Conservation (phyloP, 2,888 invertebrate genomes). For the Aspidiotus rigidus region DNA sequence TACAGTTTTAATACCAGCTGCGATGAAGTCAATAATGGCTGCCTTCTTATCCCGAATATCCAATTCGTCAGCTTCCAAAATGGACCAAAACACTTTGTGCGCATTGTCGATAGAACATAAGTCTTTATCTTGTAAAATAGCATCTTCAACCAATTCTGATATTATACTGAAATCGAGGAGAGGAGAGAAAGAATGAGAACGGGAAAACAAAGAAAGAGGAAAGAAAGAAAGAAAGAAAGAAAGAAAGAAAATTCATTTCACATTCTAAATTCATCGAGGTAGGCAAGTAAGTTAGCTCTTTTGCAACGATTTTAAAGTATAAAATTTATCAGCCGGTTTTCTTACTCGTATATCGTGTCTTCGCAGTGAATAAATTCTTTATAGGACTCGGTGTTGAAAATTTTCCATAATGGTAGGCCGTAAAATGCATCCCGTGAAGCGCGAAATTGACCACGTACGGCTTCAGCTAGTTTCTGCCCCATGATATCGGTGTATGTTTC, state of each 20-base stretch:
- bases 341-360: slow-evolving; percentile 70
- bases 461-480: slow-evolving; percentile 57
- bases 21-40: slow-evolving; percentile 75
- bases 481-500: slow-evolving; percentile 47
- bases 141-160: slow-evolving; percentile 65
- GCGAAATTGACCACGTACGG: slow-evolving; percentile 61
- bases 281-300: neutral
- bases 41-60: slow-evolving; percentile 74
- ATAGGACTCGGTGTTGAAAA: slow-evolving; percentile 63
- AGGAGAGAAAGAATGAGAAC: slow-evolving; percentile 14
- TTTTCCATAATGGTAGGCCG: slow-evolving; percentile 73
- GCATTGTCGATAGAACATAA: slow-evolving; percentile 53
- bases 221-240: neutral
- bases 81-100: slow-evolving; percentile 64
- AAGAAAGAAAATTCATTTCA: no score
- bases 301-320: neutral
- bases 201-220: neutral
- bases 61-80: slow-evolving; percentile 59
- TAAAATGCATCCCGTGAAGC: slow-evolving; percentile 73
- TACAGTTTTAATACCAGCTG: slow-evolving; percentile 79
- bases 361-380: slow-evolving; percentile 61
- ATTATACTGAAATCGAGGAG: slow-evolving; percentile 52
- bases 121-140: slow-evolving; percentile 49
- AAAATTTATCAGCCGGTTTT: slow-evolving; percentile 29
- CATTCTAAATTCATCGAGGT: neutral